Base-by-base conservation (phyloP, 2,797 vertebrate species). In the Gallinago nigripennis region DNA sequence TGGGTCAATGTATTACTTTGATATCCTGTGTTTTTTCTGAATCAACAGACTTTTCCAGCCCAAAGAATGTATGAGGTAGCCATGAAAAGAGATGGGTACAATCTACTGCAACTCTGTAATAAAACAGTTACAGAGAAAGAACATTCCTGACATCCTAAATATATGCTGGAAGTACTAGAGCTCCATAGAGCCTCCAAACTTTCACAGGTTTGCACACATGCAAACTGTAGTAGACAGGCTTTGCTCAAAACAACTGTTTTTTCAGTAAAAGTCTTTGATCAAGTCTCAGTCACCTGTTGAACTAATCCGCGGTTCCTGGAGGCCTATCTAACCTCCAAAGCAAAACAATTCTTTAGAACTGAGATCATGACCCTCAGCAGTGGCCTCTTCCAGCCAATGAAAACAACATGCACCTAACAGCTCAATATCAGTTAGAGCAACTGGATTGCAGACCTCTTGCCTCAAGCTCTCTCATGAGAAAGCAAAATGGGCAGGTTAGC, bases 351-450 rank as follows among this genome's bases (percentile, higher is more conserved):
- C 53, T 41, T 82, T 60, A 45, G 25, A 89, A 50, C 57, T 54
- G 58, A 86, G 73, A 91, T 88, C 70, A 78, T 11, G 23, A 78
- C 64, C 39, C 46, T 82, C 35, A 39, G 31, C 28, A 6, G 39
- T 54, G 21, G 69, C 50, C 31, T 81, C 27, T 30, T 64, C 50
- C 61, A 81, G 88, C 79, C 84, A 95, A 81, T 5, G 30, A 87
- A 96, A 96, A 92, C 86, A 94, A 82, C 16, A 28, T 6, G 31
- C 84, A 93, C 85, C 84, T 95, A 86, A 45, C 68, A 69, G 39
- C 70, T 92, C 65, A 85, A 50, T 82, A 53, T 6, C 17, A 54
- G 37, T 63, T 43, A 27, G 2, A 37, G 45, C 6, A 35, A 19
- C 58, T 63, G 58, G 20, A 37, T 51, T 76, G 37, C 68, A 75